Evolutionary conservation across 2,797 vertebrate species (phyloP).

Genomic region (Betta splendens): DNA sequence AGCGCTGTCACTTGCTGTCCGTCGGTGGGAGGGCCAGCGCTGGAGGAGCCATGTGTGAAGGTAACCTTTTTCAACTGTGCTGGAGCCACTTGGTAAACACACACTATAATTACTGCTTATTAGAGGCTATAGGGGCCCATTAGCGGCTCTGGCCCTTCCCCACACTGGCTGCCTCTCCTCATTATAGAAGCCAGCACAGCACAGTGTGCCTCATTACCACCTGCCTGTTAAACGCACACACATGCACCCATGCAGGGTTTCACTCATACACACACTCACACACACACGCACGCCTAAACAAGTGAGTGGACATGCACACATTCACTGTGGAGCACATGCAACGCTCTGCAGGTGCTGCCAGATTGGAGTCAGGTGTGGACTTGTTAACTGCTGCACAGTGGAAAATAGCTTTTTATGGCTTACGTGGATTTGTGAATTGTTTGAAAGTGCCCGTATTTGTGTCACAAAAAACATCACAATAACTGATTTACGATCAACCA

Average conservation of each 20-base stretch:
- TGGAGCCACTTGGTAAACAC: slow-evolving; percentile 74
- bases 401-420: slow-evolving; percentile 23
- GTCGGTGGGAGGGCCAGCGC: slow-evolving; percentile 56
- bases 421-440: neutral
- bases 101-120: slow-evolving; percentile 83
- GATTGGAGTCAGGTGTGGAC: slow-evolving; percentile 67
- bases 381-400: slow-evolving; percentile 40
- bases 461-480: no score
- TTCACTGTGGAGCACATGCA: slow-evolving; percentile 7
- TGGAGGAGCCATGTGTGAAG: slow-evolving; percentile 68
- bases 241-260: slow-evolving; percentile 11
- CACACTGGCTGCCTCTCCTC: slow-evolving; percentile 70
- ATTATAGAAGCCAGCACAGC: slow-evolving; percentile 75
- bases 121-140: slow-evolving; percentile 75
- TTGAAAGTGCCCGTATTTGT: no score
- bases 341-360: slow-evolving; percentile 61
- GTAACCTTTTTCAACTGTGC: slow-evolving; percentile 74
- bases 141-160: slow-evolving; percentile 66
- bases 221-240: slow-evolving; percentile 80
- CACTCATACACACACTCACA: slow-evolving; percentile 23
- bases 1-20: slow-evolving; percentile 40
- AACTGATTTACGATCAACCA: no score
- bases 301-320: slow-evolving; percentile 22
- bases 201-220: slow-evolving; percentile 80
- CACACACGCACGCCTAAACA: slow-evolving; percentile 18